Evolutionary conservation across 2,797 vertebrate genomes (phyloP).

Genomic region (Pogonophryne albipinna): DNA sequence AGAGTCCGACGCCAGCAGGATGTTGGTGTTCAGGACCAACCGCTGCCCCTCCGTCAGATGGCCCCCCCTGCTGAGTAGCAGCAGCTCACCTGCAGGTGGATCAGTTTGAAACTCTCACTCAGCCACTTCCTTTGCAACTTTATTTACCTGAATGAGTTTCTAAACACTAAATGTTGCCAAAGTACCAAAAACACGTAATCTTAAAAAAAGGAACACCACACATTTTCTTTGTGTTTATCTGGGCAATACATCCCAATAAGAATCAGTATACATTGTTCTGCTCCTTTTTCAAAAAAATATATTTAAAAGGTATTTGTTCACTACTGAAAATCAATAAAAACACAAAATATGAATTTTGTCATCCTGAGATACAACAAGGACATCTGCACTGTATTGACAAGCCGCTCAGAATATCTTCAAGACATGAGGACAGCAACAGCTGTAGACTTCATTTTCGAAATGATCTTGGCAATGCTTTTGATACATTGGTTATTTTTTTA

Average conservation of each 20-base stretch:
- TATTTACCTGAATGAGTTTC: too few relatives aligned
- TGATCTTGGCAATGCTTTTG: too few relatives aligned
- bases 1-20: conserved; percentile 92
- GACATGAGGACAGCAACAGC: too few relatives aligned
- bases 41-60: conserved; percentile 92
- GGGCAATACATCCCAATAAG: neutral
- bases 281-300: neutral
- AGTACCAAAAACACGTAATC: too few relatives aligned
- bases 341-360: neutral
- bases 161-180: too few relatives aligned
- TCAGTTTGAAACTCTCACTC: too few relatives aligned
- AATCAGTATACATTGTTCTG: neutral
- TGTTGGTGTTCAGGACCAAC: conserved; percentile 93
- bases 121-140: neutral
- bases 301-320: neutral
- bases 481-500: too few relatives aligned
- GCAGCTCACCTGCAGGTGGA: conserved; percentile 85
- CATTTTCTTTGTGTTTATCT: neutral
- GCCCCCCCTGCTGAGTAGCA: conserved; percentile 89
- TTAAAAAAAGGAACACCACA: neutral
- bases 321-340: neutral
- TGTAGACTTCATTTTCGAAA: too few relatives aligned
- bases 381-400: too few relatives aligned
- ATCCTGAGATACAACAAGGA: neutral
- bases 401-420: too few relatives aligned